Conservation (phyloP, 2,797 vertebrate genomes). For the Catharus ustulatus region DNA sequence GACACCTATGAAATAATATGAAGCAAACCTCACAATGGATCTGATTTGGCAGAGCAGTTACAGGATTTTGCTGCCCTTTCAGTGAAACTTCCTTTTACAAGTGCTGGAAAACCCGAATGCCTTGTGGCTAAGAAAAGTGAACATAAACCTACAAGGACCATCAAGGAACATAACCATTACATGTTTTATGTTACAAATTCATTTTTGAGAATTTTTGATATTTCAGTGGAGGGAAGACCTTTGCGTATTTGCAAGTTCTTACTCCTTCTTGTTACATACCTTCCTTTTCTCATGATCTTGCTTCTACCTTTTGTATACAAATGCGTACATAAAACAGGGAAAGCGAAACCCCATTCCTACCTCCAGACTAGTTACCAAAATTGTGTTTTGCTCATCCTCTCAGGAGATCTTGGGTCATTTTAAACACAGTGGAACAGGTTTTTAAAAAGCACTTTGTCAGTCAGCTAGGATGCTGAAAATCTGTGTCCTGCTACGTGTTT, state of each 20-base stretch:
- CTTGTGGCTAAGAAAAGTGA: not conserved
- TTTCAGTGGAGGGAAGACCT: not conserved
- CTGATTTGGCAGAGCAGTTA: not conserved
- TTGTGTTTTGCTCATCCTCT: not conserved
- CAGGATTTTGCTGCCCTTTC: not conserved
- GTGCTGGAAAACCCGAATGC: not conserved
- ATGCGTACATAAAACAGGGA: not conserved
- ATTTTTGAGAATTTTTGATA: not conserved
- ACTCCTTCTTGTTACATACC: not conserved
- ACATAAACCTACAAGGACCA: not conserved
- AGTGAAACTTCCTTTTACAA: not conserved
- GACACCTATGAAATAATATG: not conserved
- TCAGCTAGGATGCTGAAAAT: not conserved
- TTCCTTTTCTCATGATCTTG: not conserved
- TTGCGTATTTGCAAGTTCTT: not conserved
- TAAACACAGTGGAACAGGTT: not conserved
- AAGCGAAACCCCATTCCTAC: not conserved
- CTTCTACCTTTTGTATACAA: not conserved
- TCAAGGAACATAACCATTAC: not conserved
- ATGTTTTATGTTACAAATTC: not conserved
- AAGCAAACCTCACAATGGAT: not conserved
- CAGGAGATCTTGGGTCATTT: not conserved
- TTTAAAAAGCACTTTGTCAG: not conserved
- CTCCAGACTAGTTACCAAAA: not conserved
- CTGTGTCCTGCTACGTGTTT: not conserved